Percentiles rank a stretch among this genome's conserved stretches.
These are phyloP conservation scores for Aepyceros melampus DNA, from an alignment of 2,113 vertebrate genomes.

Conservation along the genomic window DNA sequence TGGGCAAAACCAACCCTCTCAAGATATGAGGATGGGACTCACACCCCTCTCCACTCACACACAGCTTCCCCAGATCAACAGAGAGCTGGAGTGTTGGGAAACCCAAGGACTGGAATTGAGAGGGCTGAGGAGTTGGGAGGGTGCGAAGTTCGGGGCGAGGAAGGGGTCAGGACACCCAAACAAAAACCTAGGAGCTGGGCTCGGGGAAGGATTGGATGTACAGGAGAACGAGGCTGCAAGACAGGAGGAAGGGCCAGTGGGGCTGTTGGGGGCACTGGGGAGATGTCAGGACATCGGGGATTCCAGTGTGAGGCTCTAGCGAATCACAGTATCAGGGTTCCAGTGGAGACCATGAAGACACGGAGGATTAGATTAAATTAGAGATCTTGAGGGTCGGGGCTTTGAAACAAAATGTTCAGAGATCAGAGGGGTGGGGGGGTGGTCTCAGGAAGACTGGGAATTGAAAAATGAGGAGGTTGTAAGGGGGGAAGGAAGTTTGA, in stretches of 20 bases:
- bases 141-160: rapidly evolving
- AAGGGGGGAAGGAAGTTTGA: not conserved
- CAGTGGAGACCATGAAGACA: rapidly evolving
- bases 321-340: not conserved
- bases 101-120: not conserved
- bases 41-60: rapidly evolving
- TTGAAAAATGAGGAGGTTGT: not conserved
- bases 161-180: not conserved
- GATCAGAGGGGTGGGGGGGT: not conserved
- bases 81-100: not conserved
- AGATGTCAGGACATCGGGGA: not conserved
- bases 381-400: not conserved
- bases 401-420: not conserved
- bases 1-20: not conserved
- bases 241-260: not conserved
- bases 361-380: not conserved
- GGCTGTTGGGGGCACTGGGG: not conserved
- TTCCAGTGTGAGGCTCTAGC: not conserved
- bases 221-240: not conserved
- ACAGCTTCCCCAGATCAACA: not conserved
- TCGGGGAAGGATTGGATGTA: not conserved
- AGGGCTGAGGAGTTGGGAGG: no score
- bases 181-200: not conserved
- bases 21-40: not conserved
- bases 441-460: not conserved